Evolutionary conservation across 2,113 vertebrate species (phyloP).

Genomic region (Podarcis muralis): DNA sequence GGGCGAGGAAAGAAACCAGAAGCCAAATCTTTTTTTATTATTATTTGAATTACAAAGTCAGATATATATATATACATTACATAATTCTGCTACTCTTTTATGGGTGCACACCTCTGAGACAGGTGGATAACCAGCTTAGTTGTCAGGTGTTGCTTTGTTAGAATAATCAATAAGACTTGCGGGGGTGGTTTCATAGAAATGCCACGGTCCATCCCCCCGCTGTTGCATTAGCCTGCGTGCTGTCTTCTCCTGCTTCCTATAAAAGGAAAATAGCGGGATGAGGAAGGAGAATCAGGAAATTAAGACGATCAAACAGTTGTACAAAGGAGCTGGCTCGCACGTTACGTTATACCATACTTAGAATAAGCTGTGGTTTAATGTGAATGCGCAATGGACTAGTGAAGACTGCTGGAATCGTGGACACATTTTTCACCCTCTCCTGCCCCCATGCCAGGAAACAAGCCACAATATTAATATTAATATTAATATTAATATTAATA

Average conservation of each 20-base stretch:
- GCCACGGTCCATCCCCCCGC: constrained; percentile 94
- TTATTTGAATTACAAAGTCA: constrained; percentile 68
- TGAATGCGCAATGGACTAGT: no score
- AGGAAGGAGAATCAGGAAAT: not conserved
- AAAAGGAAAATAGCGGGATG: constrained; percentile 14
- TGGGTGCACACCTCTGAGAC: constrained; percentile 24
- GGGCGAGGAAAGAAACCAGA: no score
- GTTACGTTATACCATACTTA: no score
- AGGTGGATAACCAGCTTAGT: constrained; percentile 66
- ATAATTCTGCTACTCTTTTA: constrained; percentile 50
- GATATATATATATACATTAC: constrained; percentile 66
- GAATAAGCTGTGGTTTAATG: no score
- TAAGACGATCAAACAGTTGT: not conserved
- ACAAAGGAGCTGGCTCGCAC: no score
- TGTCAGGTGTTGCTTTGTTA: constrained; percentile 85
- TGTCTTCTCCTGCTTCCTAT: constrained; percentile 79
- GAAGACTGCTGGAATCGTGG: no score
- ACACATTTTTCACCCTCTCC: no score
- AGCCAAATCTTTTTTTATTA: constrained; percentile 33
- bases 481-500: no score
- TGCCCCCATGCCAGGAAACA: no score
- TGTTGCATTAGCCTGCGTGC: constrained; percentile 85
- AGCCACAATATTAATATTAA: no score
- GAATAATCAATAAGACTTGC: constrained; percentile 81
- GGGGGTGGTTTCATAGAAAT: constrained; percentile 74